Evolutionary conservation across 2,888 invertebrate genomes (phyloP).

Genomic region (Volucella bombylans): DNA sequence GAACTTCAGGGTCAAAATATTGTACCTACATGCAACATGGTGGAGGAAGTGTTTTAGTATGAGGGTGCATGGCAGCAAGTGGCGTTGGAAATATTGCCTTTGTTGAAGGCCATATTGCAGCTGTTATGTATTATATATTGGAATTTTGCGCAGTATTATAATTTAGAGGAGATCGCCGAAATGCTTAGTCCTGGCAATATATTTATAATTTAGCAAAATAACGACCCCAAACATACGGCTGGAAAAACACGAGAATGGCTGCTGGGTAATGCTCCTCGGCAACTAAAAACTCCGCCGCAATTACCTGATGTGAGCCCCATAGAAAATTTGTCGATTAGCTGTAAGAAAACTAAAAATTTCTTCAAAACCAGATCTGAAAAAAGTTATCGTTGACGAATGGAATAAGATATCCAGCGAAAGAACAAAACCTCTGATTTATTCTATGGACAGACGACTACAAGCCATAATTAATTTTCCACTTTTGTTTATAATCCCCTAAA

Average conservation of each 20-base stretch:
- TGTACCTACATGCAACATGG: too few species aligned
- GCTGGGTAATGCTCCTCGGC: constrained; percentile 12
- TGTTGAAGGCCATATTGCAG: constrained; percentile 2
- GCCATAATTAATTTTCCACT: neutral
- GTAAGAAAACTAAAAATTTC: neutral
- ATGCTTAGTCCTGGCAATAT: constrained; percentile 1
- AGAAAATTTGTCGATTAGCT: neutral
- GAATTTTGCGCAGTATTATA: constrained; percentile 8
- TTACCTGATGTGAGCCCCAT: constrained; percentile 2
- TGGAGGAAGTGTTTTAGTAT: too few species aligned
- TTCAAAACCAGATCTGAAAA: neutral
- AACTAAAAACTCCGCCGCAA: too few species aligned
- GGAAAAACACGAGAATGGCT: constrained; percentile 3
- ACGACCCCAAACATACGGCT: too few species aligned
- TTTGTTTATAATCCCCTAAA: neutral
- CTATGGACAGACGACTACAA: neutral
- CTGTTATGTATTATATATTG: constrained; percentile 4
- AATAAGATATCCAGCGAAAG: constrained; percentile 5
- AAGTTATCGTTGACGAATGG: neutral
- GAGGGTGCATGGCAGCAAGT: too few species aligned
- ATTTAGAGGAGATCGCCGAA: constrained; percentile 9
- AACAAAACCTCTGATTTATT: neutral
- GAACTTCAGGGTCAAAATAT: too few species aligned
- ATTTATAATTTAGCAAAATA: neutral
- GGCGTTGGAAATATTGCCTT: too few species aligned